Base-by-base conservation (phyloP, 2,113 vertebrate genomes). In the Chionis minor region DNA sequence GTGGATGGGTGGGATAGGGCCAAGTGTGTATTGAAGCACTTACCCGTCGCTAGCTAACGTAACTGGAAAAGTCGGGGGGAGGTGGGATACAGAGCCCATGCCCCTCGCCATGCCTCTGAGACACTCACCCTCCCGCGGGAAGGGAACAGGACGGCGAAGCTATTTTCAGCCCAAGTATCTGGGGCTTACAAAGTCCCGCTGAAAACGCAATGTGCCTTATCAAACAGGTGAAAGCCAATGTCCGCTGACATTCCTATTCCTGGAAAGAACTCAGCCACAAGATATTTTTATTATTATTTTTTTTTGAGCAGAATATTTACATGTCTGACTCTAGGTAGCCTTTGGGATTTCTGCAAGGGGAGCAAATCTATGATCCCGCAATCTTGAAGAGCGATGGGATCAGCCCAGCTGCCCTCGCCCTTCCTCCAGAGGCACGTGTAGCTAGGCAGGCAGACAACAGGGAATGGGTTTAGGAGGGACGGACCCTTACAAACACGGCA, bases 351-450 rank as follows among this genome's bases (percentile, higher is more conserved):
- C 78, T 81, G 86, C 71, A 69, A 90, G 56, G 16, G n/a, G 42
- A 86, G 56, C 18, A 2, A 79, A 54, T 5, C 16, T 5, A 0
- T 10, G 33, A 70, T 71, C 58, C 30, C 1, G 0, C 0, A 0
- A 9, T 49, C 52, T 7, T 30, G 54, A 92, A 72, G 66, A 88
- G 81, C 4, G 8, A 85, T 20, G 54, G 77, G 52, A 85, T 32
- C 40, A 81, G 28, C 45, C 54, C 6, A 2, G 71, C 69, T 71
- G 42, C 63, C 32, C 47, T 84, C 7, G 1, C 45, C 52, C 52
- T 74, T 71, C 38, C 80, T 90, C 78, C 7, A 0, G 66, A 20
- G 49, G 70, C 32, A n/a, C 9, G 54, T 45, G 32, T 8, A 71
- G 56, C 44, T 14, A 92, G 44, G 65, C 40, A 52, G 26, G n/a